Conservation (phyloP, 2,113 vertebrate genomes). For the Tor tambroides region DNA sequence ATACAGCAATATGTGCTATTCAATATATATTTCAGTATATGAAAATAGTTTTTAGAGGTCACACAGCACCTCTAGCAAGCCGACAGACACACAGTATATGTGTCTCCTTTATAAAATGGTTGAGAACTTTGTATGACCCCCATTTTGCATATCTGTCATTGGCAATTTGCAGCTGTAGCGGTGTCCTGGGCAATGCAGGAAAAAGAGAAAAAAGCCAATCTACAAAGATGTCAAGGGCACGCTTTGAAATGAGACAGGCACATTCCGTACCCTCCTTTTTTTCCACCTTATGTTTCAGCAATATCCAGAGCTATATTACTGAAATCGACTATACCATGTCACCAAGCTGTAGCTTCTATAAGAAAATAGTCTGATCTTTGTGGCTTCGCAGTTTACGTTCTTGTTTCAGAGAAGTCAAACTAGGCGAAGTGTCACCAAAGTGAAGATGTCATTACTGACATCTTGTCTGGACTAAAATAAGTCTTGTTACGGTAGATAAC, state of each 20-base stretch:
- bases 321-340: conserved; percentile 15
- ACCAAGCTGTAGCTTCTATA: background rate
- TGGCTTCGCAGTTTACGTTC: background rate
- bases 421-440: background rate
- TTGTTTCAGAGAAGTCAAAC: conserved; percentile 28
- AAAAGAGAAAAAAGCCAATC: conserved; percentile 60
- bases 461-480: conserved; percentile 34
- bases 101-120: conserved; percentile 62
- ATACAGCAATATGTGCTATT: conserved; percentile 49
- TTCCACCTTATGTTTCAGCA: conserved; percentile 49
- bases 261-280: conserved; percentile 57
- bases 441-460: conserved; percentile 33
- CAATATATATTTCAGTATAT: conserved; percentile 43
- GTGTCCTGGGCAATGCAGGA: conserved; percentile 61
- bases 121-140: conserved; percentile 72
- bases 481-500: conserved; percentile 68
- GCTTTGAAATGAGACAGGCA: conserved; percentile 72
- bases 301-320: conserved; percentile 52
- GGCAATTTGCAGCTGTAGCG: conserved; percentile 68
- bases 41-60: conserved; percentile 61
- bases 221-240: conserved; percentile 72
- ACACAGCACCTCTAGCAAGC: conserved; percentile 58
- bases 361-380: background rate
- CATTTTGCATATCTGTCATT: conserved; percentile 74
- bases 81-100: conserved; percentile 59